These are phyloP conservation scores for Eupithecia exiguata DNA, from an alignment of 2,888 invertebrate species.

Conservation along the genomic window DNA sequence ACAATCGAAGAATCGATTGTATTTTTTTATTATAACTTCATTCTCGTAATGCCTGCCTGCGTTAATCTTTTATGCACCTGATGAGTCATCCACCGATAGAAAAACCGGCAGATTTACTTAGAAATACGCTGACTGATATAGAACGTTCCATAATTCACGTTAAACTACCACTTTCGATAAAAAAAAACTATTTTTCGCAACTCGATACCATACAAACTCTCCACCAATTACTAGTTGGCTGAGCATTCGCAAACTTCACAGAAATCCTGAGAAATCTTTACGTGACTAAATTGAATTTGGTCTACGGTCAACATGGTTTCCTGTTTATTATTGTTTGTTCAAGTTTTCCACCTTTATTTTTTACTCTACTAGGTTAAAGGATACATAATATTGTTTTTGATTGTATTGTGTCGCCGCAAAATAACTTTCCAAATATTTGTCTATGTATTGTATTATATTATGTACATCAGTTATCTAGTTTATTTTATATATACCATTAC, in stretches of 20 bases:
- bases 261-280: conserved; percentile 14
- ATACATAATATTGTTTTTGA: background rate
- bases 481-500: no score
- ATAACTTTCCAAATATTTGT: background rate
- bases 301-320: conserved; percentile 6
- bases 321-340: conserved; percentile 17
- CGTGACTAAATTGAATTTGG: conserved; percentile 19
- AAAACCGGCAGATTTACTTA: no score
- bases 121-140: no score
- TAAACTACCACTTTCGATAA: no score
- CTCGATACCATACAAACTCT: background rate
- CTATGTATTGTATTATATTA: no score
- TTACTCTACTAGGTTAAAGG: background rate
- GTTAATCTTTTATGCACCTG: no score
- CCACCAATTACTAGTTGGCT: conserved; percentile 1
- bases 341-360: background rate
- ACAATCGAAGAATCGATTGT: no score
- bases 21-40: no score
- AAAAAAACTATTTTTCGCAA: background rate
- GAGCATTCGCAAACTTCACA: background rate
- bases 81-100: no score
- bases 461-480: no score
- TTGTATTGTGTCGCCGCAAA: background rate
- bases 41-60: no score
- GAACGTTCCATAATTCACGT: no score